Evolutionary conservation across 2,797 vertebrate genomes (phyloP).

Genomic region (Anabas testudineus): DNA sequence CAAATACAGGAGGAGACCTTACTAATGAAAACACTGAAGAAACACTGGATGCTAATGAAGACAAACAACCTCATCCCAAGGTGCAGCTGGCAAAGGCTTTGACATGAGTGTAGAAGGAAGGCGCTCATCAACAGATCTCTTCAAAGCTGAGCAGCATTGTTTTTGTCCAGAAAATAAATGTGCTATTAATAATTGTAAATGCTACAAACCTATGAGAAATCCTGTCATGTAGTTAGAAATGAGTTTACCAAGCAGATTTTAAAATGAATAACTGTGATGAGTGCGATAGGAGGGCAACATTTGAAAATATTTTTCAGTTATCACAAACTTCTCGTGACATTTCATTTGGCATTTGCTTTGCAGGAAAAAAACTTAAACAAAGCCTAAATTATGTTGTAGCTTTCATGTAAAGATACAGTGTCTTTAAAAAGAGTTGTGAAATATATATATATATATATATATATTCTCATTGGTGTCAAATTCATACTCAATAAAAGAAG

Average conservation of each 20-base stretch:
- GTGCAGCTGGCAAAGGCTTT: conserved; percentile 70
- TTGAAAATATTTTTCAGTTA: conserved; percentile 33
- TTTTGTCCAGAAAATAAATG: too few relatives aligned
- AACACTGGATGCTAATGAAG: conserved; percentile 79
- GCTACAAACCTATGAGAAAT: background rate
- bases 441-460: background rate
- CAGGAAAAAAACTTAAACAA: conserved; percentile 29
- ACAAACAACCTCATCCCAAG: conserved; percentile 73
- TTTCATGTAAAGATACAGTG: conserved; percentile 34
- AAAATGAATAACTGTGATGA: conserved; percentile 13
- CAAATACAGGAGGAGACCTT: conserved; percentile 77
- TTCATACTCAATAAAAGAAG: conserved; percentile 15
- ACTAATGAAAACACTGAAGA: conserved; percentile 75
- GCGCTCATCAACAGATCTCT: too few relatives aligned
- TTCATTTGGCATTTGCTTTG: conserved; percentile 59
- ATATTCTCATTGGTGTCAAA: conserved; percentile 47
- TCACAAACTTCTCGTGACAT: conserved; percentile 53
- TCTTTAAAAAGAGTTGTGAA: conserved; percentile 38
- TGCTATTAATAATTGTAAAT: conserved; percentile 10
- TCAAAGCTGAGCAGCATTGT: too few relatives aligned
- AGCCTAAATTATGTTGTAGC: conserved; percentile 40
- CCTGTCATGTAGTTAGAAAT: background rate
- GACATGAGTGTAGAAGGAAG: conserved; percentile 50
- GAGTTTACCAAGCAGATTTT: conserved; percentile 2
- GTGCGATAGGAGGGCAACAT: conserved; percentile 16